Evolutionary conservation across 92 coral and sea anemone species (phyloP), one percentile per base, ranked within the genome.

Genomic region (Phenganax stokvisi): DNA sequence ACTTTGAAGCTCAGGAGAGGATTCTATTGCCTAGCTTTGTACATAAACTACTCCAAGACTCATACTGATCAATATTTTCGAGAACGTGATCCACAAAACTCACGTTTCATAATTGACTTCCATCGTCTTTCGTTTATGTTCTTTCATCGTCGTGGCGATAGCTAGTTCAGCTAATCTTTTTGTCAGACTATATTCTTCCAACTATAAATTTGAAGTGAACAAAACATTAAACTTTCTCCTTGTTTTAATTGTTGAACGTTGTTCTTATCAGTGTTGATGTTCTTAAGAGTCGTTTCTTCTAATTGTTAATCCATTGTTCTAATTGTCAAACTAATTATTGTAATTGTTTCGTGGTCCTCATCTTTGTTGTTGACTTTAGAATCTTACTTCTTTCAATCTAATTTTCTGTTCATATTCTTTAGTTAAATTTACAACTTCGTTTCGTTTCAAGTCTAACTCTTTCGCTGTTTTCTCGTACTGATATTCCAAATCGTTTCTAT

Each of bases 141-240:
- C 92, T 79, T 89, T 91, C 96, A 92, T 90, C 71, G 92, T 94
- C 6, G 91, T 92, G 44, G 90, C 88, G 15, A 94, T 90, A 3
- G 98, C 92, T 29, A 94, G 84, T 27, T 94, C 97, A 11, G 98
- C 96, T 59, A 94, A 84, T 57, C 85, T 87, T 67, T 94, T 92
- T 72, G 92, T 91, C 88, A 94, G 80, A 28, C 77, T 85, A 74
- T 80, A 87, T 84, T 92, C 97, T 73, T 90, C 96, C 63, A 92
- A 91, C 98, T 93, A 81, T 11, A 58, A 2, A 10, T 8, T 77
- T 3, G 9, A 59, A 15, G 16, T 6, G 30, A 58, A 12, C 15
- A 58, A 27, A 25, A 2, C 5, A 29, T 5, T 0, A 15, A 12
- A 25, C 10, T 0, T 30, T 6, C 76, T 44, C 10, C 7, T 12